Evolutionary conservation across 2,797 vertebrate species (phyloP).

Genomic region (Sparidentex hasta): DNA sequence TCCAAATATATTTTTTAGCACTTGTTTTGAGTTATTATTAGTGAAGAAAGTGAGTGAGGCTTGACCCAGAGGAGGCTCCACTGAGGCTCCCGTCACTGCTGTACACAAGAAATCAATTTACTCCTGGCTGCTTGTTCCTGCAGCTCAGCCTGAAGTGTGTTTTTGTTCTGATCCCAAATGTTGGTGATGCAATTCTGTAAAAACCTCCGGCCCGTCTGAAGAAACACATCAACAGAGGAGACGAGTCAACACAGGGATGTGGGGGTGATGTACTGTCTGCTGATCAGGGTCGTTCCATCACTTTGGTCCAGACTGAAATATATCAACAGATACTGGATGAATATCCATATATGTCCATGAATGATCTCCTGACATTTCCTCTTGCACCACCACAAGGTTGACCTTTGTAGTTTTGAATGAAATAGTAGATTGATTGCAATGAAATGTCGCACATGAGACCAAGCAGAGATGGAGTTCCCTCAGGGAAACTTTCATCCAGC

Average conservation of each 20-base stretch:
- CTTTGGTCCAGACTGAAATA: neutral
- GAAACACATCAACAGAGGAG: neutral
- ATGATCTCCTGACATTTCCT: neutral
- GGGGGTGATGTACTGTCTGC: neutral
- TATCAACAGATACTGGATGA: neutral
- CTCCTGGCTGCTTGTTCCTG: neutral
- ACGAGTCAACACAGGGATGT: neutral
- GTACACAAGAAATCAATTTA: slow-evolving; percentile 11
- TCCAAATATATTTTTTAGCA: slow-evolving; percentile 2
- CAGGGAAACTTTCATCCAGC: too few relatives aligned
- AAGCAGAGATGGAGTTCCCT: too few relatives aligned
- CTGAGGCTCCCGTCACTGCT: neutral
- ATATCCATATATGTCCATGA: neutral
- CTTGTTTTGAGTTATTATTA: neutral
- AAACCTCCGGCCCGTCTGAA: neutral
- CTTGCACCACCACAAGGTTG: neutral
- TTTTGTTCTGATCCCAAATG: neutral
- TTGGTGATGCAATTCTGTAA: slow-evolving; percentile 7
- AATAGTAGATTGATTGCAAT: too few relatives aligned
- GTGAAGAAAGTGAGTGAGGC: slow-evolving; percentile 14
- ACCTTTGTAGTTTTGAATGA: too few relatives aligned
- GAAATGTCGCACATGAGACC: too few relatives aligned
- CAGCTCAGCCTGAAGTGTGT: slow-evolving; percentile 19
- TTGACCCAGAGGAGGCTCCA: neutral
- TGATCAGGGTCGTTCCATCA: neutral